Base-by-base conservation (phyloP, 2,888 invertebrate species). In the Mycalesis mineus region DNA sequence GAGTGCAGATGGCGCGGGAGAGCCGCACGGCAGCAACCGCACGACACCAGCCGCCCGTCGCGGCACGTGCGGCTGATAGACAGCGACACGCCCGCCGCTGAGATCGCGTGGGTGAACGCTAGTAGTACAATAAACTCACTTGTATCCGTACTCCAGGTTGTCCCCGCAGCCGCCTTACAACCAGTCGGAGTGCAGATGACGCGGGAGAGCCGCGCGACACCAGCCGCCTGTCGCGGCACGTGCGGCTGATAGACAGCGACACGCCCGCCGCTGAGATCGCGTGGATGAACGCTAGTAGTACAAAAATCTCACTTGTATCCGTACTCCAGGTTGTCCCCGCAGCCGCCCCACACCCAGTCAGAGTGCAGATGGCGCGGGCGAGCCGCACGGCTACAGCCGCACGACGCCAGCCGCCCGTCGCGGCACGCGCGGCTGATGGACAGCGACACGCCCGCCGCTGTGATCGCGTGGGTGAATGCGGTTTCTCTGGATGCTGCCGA, bases 111-210 rank as follows among this genome's bases (percentile, higher is more conserved):
- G 22, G 96, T 95, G 83, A 97, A 98, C 0, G 22, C 22, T 22
- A 22, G 22, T 22, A 22, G 22, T 22, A 22, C 3, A 22, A 22
- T 22, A 4, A 22, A 91, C 93, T 92, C 82, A 96, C 95, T 95
- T 96, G 91, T 97, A 97, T 60, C 97, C 97, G 80, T 98, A 98
- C 81, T 98, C 97, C 57, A 98, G 92, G 87, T 99, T 97, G 82
- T 99, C 98, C 0, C 98, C 98, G 73, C 98, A 99, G 22, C 99
- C 99, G 31, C 98, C 98, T 99, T 99, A 99, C 48, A 97, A 94
- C 98, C 98, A 99, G 75, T 98, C 97, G 55, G 93, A 92, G 70
- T 96, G 94, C 56, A 98, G 90, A 76, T 96, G 95, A 68, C 93
- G 92, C 6, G 98, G 98, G 47, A 98, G 88, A 3, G 92, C 89